Percentiles rank a stretch among this genome's conserved stretches.
phyloP scores from a whole-genome alignment of 2,113 vertebrate species.

The Phylloscopus trochilus region DNA sequence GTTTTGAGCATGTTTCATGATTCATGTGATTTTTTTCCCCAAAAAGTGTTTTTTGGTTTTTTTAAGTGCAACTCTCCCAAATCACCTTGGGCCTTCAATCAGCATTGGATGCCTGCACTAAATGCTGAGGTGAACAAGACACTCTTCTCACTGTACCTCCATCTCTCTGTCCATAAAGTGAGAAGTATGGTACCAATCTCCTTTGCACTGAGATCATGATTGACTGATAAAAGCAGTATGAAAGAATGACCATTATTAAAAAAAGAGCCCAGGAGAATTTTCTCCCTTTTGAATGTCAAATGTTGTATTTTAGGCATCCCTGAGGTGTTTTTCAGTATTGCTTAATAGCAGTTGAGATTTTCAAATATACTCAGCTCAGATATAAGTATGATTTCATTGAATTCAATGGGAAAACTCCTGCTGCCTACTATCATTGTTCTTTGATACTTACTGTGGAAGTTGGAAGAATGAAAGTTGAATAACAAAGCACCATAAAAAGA shows the following conservation, averaged over 20 bases:
- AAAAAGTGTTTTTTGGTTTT: neutral
- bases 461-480: neutral
- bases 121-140: neutral
- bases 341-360: neutral
- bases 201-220: neutral
- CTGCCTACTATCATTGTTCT: neutral
- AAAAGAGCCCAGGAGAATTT: neutral
- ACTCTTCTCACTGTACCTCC: neutral
- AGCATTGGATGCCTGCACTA: neutral
- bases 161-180: neutral
- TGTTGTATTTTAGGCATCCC: neutral
- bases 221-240: neutral
- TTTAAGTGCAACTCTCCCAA: neutral
- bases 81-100: neutral
- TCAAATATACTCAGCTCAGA: neutral
- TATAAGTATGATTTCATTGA: neutral
- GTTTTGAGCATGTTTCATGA: neutral
- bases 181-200: neutral
- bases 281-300: neutral
- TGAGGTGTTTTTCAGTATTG: neutral
- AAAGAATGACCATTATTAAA: neutral
- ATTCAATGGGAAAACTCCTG: neutral
- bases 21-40: neutral
- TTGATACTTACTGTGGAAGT: neutral
- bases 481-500: neutral